Evolutionary conservation across 2,113 vertebrate genomes (phyloP).

Genomic region (Murina feae): DNA sequence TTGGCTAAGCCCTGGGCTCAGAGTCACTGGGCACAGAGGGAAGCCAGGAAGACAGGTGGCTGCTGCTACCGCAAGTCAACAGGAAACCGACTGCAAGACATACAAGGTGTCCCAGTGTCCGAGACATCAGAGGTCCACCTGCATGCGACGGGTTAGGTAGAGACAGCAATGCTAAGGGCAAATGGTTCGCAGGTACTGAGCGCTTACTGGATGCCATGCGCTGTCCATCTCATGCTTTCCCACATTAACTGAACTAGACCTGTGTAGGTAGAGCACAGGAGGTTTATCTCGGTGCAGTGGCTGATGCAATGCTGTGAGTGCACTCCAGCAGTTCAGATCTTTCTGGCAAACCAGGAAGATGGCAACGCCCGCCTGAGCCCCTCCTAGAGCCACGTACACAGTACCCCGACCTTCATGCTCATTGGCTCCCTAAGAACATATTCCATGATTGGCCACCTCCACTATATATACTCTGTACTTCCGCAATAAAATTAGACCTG

Average conservation of each 20-base stretch:
- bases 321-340: too few relatives aligned
- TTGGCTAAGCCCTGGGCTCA: not conserved
- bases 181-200: rapidly evolving
- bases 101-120: not conserved
- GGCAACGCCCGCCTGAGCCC: too few relatives aligned
- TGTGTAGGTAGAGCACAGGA: too few relatives aligned
- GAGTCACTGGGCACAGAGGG: not conserved
- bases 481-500: too few relatives aligned
- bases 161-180: rapidly evolving
- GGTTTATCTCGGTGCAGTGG: too few relatives aligned
- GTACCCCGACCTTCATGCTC: too few relatives aligned
- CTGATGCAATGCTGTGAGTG: too few relatives aligned
- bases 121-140: not conserved
- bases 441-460: too few relatives aligned
- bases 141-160: not conserved
- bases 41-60: not conserved
- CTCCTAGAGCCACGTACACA: too few relatives aligned
- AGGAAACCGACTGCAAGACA: not conserved
- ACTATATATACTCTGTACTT: too few relatives aligned
- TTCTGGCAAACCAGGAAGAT: too few relatives aligned
- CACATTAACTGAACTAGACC: not conserved
- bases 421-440: too few relatives aligned
- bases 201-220: rapidly evolving
- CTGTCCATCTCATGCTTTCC: not conserved
- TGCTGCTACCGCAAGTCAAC: not conserved